Percentiles rank a stretch among this genome's conserved stretches.
Evolutionary conservation across 2,888 invertebrate genomes (phyloP).

Genomic region (Aplocera efformata): DNA sequence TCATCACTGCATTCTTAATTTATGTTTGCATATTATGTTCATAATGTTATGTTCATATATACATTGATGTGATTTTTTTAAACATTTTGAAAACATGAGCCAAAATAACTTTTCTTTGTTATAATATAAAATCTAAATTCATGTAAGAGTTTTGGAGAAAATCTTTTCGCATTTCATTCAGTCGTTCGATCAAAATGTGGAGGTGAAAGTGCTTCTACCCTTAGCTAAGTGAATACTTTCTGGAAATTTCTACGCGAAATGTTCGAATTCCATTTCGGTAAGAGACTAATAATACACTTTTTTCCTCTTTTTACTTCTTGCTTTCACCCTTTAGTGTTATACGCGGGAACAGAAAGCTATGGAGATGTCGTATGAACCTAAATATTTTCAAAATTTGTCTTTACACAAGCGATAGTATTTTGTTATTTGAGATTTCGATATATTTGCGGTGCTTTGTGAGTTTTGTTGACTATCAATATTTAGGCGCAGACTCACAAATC

Average conservation of each 20-base stretch:
- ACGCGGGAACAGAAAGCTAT: conserved; percentile 53
- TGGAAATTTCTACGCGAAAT: conserved; percentile 75
- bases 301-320: conserved; percentile 79
- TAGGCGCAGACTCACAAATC: too few species aligned
- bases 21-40: too few species aligned
- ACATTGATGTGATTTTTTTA: too few species aligned
- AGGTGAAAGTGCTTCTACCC: conserved; percentile 73
- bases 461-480: too few species aligned
- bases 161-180: conserved; percentile 41
- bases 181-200: conserved; percentile 65
- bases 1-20: too few species aligned
- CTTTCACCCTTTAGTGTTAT: conserved; percentile 79
- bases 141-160: too few species aligned
- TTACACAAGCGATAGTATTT: too few species aligned
- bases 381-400: too few species aligned
- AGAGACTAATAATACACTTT: conserved; percentile 80
- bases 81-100: too few species aligned
- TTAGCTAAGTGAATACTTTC: conserved; percentile 76
- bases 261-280: conserved; percentile 80
- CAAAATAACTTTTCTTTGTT: conserved; percentile 1
- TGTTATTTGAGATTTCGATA: too few species aligned
- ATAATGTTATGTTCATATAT: too few species aligned
- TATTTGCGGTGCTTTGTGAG: too few species aligned
- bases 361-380: conserved; percentile 39
- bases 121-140: conserved; percentile 24